Evolutionary conservation across 2,113 vertebrate species (phyloP), one percentile per base, ranked within the genome.

Genomic region (Labeo catla): DNA sequence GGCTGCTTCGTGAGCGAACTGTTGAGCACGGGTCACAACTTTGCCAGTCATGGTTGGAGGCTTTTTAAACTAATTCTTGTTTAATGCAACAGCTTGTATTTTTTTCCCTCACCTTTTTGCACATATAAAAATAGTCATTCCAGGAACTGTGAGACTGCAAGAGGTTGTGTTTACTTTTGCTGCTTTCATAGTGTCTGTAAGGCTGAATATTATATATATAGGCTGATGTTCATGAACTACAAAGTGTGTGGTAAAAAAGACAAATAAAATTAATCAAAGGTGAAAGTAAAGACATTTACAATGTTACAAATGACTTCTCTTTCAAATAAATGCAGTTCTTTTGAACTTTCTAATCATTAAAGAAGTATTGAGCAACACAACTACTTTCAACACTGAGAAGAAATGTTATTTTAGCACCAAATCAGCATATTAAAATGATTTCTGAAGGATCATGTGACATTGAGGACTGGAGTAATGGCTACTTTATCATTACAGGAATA

Each of bases 11-110:
- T 52, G 45, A 79, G 63, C 6, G 16, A n/a, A 61, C 11, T 57
- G 8, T 47, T 70, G 15, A 74, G 11, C 39, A 11, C 6, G 47
- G 23, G 70, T 82, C 84, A 81, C 16, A 81, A 47, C 34, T 72
- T 61, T 47, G 1, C n/a, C 68, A 65, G 85, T 81, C 54, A 76
- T 81, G 59, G 85, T 76, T 81, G 15, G 28, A 76, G 78, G 78
- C 78, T 63, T 54, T 76, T 49, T 43, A n/a, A 8, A 39, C n/a
- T 11, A 70, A 47, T 49, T 16, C 23, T 10, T 43, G 47, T 78
- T 57, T 28, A 77, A 63, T 21, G 57, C 2, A 83, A 65, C 28
- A 23, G 16, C 2, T 23, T 43, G n/a, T 11, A 11, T 28, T 61
- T n/a, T n/a, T 23, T 15, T 52, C 2, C 1, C 6, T 52, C 7